Percentiles rank a stretch among this genome's conserved stretches.
These are phyloP conservation scores for Hoplostethus atlanticus DNA, from an alignment of 2,797 vertebrate species.

Conservation along the genomic window DNA sequence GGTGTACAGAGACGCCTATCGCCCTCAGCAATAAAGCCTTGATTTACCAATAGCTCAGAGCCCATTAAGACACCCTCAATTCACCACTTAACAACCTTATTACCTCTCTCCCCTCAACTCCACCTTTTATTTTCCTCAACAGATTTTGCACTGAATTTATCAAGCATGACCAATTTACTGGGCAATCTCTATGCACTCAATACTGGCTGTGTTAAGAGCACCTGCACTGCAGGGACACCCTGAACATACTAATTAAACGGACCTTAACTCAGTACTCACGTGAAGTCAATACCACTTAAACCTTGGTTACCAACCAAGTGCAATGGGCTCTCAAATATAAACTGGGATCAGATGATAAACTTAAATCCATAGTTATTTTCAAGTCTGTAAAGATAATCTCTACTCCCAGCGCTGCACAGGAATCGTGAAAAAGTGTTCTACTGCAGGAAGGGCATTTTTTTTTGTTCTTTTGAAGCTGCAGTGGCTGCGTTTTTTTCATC, in stretches of 20 bases:
- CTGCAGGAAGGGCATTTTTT: slow-evolving; percentile 8
- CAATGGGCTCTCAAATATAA: slow-evolving; percentile 27
- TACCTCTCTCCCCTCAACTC: slow-evolving; percentile 8
- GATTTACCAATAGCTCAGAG: slow-evolving; percentile 33
- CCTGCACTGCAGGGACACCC: slow-evolving; percentile 19
- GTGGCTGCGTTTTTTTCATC: not conserved
- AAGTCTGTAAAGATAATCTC: slow-evolving; percentile 8
- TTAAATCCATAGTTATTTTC: not conserved
- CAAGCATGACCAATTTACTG: not conserved
- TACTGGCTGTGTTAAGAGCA: slow-evolving; percentile 9
- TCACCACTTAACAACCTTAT: slow-evolving; percentile 30
- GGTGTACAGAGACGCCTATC: slow-evolving; percentile 10
- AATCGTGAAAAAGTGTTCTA: not conserved
- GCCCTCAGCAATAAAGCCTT: slow-evolving; percentile 23
- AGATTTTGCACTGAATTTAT: slow-evolving; percentile 18
- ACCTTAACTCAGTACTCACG: slow-evolving; percentile 30
- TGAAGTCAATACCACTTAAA: slow-evolving; percentile 21
- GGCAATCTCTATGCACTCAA: slow-evolving; percentile 26
- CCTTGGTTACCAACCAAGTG: not conserved
- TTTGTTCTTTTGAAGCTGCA: not conserved
- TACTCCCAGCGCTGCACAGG: not conserved
- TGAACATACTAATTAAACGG: slow-evolving; percentile 43
- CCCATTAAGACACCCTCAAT: slow-evolving; percentile 37
- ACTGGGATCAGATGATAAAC: not conserved
- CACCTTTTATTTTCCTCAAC: slow-evolving; percentile 29